These are phyloP conservation scores for Pseudolaguvia tuberculata DNA, from an alignment of 2,113 vertebrate genomes.

Conservation along the genomic window DNA sequence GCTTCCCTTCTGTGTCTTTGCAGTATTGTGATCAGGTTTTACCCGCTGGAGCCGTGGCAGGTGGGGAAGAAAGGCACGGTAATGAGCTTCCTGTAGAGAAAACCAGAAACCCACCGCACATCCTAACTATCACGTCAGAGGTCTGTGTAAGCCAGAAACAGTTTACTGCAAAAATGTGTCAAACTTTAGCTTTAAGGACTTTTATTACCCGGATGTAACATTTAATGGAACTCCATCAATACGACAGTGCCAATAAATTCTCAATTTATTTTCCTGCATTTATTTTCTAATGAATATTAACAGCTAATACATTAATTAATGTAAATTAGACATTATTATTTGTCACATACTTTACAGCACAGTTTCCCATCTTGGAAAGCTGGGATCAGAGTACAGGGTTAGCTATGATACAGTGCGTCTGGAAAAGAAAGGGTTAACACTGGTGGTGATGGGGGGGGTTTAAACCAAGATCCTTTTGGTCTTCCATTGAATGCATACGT, in stretches of 20 bases:
- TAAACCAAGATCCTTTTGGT: too few species aligned
- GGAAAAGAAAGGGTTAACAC: too few species aligned
- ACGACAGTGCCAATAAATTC: neutral
- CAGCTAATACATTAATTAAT: too few species aligned
- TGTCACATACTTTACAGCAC: too few species aligned
- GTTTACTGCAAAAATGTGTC: neutral
- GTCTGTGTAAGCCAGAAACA: neutral
- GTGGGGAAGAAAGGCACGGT: conserved; percentile 86
- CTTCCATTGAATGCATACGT: too few species aligned
- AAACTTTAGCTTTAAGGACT: neutral
- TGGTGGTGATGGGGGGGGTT: too few species aligned
- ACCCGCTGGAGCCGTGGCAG: conserved; percentile 80
- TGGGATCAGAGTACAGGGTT: too few species aligned
- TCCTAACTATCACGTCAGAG: neutral
- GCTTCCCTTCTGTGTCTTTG: neutral
- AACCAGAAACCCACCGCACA: neutral
- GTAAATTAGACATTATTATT: too few species aligned
- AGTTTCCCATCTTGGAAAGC: too few species aligned
- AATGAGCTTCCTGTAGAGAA: conserved; percentile 77
- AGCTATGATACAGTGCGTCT: too few species aligned
- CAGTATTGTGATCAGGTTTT: conserved; percentile 80
- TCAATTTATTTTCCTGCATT: neutral
- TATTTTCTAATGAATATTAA: too few species aligned
- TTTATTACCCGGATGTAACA: neutral
- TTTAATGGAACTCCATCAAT: neutral